phyloP scores from a whole-genome alignment of 1,140 invertebrate genomes.

The Aplysia californica region DNA sequence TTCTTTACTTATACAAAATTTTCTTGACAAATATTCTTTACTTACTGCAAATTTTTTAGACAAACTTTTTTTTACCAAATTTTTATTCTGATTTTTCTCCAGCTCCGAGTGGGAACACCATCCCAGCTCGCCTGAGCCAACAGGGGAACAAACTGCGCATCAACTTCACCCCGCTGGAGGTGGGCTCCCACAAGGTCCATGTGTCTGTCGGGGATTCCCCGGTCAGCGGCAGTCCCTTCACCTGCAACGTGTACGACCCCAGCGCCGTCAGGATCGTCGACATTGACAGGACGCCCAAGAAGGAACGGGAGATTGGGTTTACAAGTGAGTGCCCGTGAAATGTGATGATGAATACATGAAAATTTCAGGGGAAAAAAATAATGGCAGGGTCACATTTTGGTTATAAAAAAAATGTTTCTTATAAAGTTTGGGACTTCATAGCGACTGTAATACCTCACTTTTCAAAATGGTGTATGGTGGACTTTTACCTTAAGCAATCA shows the following conservation, averaged over 20 bases:
- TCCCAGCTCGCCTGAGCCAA: constrained; percentile 66
- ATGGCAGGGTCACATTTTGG: too few relatives aligned
- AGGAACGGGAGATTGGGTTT: constrained; percentile 84
- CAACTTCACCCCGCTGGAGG: constrained; percentile 90
- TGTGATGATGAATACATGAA: too few relatives aligned
- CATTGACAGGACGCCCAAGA: constrained; percentile 79
- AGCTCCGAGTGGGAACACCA: constrained; percentile 74
- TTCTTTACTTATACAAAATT: too few relatives aligned
- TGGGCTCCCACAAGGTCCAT: constrained; percentile 75
- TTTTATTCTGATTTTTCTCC: constrained; percentile 23
- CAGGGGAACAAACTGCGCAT: constrained; percentile 79
- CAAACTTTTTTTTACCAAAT: too few relatives aligned
- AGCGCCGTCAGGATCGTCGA: constrained; percentile 82
- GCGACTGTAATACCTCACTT: too few relatives aligned
- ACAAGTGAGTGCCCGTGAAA: constrained; percentile 72
- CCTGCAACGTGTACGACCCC: constrained; percentile 88
- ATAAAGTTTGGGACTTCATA: too few relatives aligned
- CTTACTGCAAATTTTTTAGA: too few relatives aligned
- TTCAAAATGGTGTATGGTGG: too few relatives aligned
- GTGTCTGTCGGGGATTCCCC: constrained; percentile 64
- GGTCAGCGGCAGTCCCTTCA: constrained; percentile 74
- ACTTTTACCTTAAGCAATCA: too few relatives aligned
- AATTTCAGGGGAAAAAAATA: too few relatives aligned
- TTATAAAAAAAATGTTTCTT: too few relatives aligned
- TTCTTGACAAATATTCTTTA: too few relatives aligned